Base-by-base conservation (phyloP, 2,113 vertebrate species). In the Rhinichthys klamathensis region DNA sequence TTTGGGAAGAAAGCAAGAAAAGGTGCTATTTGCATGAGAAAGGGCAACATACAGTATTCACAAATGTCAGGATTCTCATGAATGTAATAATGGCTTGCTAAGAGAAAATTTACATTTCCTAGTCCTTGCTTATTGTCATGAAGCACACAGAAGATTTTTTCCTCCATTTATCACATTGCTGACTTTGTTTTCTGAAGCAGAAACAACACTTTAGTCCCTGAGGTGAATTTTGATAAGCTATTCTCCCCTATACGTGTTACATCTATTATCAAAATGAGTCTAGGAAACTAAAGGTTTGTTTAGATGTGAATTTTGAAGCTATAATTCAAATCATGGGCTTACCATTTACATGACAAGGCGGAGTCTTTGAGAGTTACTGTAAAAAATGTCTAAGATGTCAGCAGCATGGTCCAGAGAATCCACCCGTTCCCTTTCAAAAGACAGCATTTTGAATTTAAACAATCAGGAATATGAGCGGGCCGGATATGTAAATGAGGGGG, bases 51-150 rank as follows among this genome's bases (percentile, higher is more conserved):
- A 2, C 30, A 30, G 30, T 67, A 44, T 72, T 78, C 78, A 61
- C 58, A 88, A 84, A 80, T 81, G 81, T 84, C 81, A 88, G 80
- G 49, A 35, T 75, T 56, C 23, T 30, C 67, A 51, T 41, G 38
- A 80, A 56, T 23, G 67, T 56, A 46, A 80, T 69, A 77, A 88
- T 44, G 41, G 56, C 63, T 79, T 38, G 25, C n/a, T 49, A 25
- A 58, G 2, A 73, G 54, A 49, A 27, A 30, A 38, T 51, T 10
- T 41, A 61, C 18, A 21, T 67, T 60, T 51, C 32, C 54, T 25
- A n/a, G 49, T 70, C 18, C 21, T n/a, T 41, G 21, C 35, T 41
- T 35, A 69, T 16, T 38, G 27, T 32, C 27, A 77, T 23, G 27
- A 35, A 77, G 9, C 9, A 76, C 54, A 23, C 1, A 13, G 11